Evolutionary conservation across 2,797 vertebrate genomes (phyloP), one percentile per base, ranked within the genome.

Genomic region (Euthynnus affinis): DNA sequence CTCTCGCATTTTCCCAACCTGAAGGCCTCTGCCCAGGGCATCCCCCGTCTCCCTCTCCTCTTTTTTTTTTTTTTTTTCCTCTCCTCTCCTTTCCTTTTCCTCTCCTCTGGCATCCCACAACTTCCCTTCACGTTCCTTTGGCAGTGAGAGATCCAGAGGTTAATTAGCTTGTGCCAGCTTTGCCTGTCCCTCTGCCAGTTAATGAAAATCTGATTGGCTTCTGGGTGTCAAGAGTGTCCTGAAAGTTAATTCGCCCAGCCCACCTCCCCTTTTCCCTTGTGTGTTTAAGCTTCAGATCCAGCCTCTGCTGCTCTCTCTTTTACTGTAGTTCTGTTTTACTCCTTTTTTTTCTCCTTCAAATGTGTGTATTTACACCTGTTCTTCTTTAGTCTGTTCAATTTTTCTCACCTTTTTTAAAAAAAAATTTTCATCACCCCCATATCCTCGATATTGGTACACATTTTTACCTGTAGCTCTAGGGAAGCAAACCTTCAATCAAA

Each of bases 171-270:
- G 94, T 92, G 92, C 93, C 93, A 93, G 91, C 94, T 93, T 94
- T 90, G 93, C 91, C 94, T 88, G 87, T 94, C 93, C 95, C 94
- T 94, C 90, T 92, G 92, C 92, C 93, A 93, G 93, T 95, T 95
- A 95, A 96, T 95, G 93, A 94, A 95, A 95, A 95, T 94, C 94
- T 95, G 94, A 96, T 96, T 95, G 94, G 94, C 92, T 94, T 94
- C 93, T 95, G 90, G 90, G 92, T 95, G 95, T 96, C 94, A 95
- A 94, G 94, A 95, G 95, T 95, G 95, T 93, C 92, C 91, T 95
- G 93, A 93, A 94, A 95, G 95, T 95, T 96, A 96, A 95, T 96
- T 95, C 88, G 84, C 92, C 89, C 58, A 79, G 86, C 76, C 82
- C 89, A 88, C 84, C 83, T 83, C 79, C 82, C 60, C 80, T 88